These are phyloP conservation scores for Rhynchotus rufescens DNA, from an alignment of 2,797 vertebrate genomes.

Conservation along the genomic window DNA sequence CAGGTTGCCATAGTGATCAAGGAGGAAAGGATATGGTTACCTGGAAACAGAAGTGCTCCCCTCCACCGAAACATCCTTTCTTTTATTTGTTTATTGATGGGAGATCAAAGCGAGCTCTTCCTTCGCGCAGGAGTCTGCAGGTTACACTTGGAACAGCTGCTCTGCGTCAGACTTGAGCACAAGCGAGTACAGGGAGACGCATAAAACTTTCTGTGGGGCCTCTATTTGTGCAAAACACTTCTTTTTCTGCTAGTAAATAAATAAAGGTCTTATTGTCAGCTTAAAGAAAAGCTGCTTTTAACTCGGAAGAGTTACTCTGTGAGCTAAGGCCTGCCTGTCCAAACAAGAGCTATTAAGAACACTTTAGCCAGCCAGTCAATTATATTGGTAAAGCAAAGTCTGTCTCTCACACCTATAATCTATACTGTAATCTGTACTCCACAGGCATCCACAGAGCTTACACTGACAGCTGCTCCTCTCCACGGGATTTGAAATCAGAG, in stretches of 20 bases:
- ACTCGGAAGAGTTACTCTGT: not conserved
- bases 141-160: not conserved
- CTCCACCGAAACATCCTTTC: conserved; percentile 2
- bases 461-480: not conserved
- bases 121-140: not conserved
- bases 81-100: conserved; percentile 62
- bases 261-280: not conserved
- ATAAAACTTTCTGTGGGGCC: not conserved
- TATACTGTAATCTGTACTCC: not conserved
- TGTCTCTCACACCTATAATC: not conserved
- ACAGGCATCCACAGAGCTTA: not conserved
- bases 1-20: conserved; percentile 77
- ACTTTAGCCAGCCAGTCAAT: not conserved
- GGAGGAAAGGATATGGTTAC: conserved; percentile 67
- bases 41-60: conserved; percentile 67
- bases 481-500: not conserved
- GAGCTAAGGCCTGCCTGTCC: not conserved
- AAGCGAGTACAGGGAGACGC: not conserved
- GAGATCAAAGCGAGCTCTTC: conserved; percentile 45
- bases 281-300: not conserved
- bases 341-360: not conserved
- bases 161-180: not conserved
- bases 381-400: not conserved
- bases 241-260: not conserved
- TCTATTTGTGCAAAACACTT: not conserved